Base-by-base conservation (phyloP, 2,888 invertebrate genomes). In the Cremastobaeus sp. region DNA sequence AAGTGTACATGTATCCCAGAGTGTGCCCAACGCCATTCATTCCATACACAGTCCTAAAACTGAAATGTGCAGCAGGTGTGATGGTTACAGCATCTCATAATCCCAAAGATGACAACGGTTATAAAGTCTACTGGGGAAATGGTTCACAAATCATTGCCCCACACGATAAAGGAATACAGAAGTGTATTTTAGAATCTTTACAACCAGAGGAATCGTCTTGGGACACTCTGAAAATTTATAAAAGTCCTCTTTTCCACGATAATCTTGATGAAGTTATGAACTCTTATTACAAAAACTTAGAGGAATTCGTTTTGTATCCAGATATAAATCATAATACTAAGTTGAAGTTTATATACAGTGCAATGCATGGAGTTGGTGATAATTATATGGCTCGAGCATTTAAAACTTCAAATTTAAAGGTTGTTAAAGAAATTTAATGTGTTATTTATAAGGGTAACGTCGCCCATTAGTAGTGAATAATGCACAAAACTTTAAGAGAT, bases 301-400 rank as follows among this genome's bases (percentile, higher is more conserved):
- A 88, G 9, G 84, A 88, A 2, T 88, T 89, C 21, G 87, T 94
- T 5, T 87, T 92, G 14, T 86, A 90, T 21, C 89, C 91, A 28
- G 88, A 90, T 34, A 85, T 91, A 30, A 93, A 93, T 79, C 87
- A 86, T 35, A 89, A 88, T 12, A 90, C 91, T 0, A 86, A 89
- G 0, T 84, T 95, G 0, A 90, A 91, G 52, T 92, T 96, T 74
- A 94, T 95, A 0, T 99, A 98, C 85, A 97, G 98, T 8, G 95
- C 99, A 0, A 97, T 99, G 96, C 99, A 99, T 86, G 99, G 99
- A 2, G 98, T 99, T 2, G 98, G 98, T 0, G 94, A 94, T 84
- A 88, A 91, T 1, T 97, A 91, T 83, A 90, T 98, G 69, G 87
- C 91, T 60, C 89, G 92, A 78, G 94, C 96, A 1, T 95, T 98